Evolutionary conservation across 2,888 invertebrate genomes (phyloP), one percentile per base, ranked within the genome.

Genomic region (Pollenia amentaria): DNA sequence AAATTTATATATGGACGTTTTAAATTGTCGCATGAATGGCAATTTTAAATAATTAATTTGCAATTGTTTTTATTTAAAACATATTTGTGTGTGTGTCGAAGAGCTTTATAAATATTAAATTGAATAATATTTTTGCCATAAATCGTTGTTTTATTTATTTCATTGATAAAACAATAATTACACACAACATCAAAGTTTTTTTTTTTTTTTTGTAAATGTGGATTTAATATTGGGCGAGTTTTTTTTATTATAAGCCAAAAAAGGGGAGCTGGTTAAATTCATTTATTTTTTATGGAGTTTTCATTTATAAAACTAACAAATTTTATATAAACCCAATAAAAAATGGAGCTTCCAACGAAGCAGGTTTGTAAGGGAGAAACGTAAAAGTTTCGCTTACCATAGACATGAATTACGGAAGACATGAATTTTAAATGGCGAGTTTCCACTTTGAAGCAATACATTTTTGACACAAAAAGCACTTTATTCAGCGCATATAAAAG

Each of bases 21-120:
- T 44, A 42, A 70, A 79, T 55, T 80, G 72, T 64, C 65, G 21
- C 65, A 55, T 72, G 72, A 64, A 72, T 44, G 42, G 12, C 18
- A 55, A 44, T 70, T 70, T 70, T 29, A 40, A 60, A 48, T 16
- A 73, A 72, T 44, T 38, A 14, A n/a, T 69, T 44, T 62, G 12
- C 18, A 1, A 38, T 10, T 78, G 42, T 44, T 42, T 7, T 16
- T 42, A 46, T 11, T 21, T 29, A 53, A 53, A 10, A 9, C 4
- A 67, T 42, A 8, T 48, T 40, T 69, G 2, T 8, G 14, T 67
- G 38, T 38, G 21, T 62, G 8, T 48, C 3, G n/a, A 18, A 75
- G 4, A 57, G 44, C 29, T 67, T 57, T 21, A 42, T 53, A 76
- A 65, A 65, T 77, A 67, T 40, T 18, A 51, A 62, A 62, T 51